phyloP scores from a whole-genome alignment of 2,113 vertebrate genomes.

The Chrysochloris asiatica region DNA sequence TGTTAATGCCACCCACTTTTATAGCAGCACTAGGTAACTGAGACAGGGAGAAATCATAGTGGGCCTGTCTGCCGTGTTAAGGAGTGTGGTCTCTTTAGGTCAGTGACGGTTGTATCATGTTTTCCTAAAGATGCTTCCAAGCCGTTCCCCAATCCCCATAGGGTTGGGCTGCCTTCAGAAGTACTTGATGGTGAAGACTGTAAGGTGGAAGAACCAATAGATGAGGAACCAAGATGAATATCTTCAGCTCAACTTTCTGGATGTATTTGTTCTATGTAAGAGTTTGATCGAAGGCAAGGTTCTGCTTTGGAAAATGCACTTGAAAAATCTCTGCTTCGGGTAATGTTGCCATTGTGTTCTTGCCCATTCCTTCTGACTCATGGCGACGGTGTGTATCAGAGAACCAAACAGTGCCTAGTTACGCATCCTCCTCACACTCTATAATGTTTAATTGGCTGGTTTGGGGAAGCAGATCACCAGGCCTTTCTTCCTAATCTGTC shows the following conservation, averaged over 20 bases:
- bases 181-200: not conserved
- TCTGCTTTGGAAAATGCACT: too few relatives aligned
- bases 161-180: not conserved
- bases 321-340: too few relatives aligned
- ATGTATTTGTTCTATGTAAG: not conserved
- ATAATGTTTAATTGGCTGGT: not conserved
- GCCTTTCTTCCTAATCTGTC: not conserved
- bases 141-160: rapidly evolving
- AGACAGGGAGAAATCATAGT: too few relatives aligned
- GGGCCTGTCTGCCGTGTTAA: not conserved
- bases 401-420: not conserved
- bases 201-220: not conserved
- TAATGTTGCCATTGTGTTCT: not conserved
- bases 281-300: not conserved
- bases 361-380: not conserved
- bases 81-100: not conserved
- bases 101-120: not conserved
- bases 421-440: not conserved
- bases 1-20: too few relatives aligned
- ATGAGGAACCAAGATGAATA: not conserved
- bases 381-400: not conserved
- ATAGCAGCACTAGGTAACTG: too few relatives aligned
- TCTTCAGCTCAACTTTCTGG: not conserved
- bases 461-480: not conserved
- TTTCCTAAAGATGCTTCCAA: not conserved